Evolutionary conservation across 2,888 invertebrate species (phyloP), one percentile per base, ranked within the genome.

Genomic region (Mycalesis mineus): DNA sequence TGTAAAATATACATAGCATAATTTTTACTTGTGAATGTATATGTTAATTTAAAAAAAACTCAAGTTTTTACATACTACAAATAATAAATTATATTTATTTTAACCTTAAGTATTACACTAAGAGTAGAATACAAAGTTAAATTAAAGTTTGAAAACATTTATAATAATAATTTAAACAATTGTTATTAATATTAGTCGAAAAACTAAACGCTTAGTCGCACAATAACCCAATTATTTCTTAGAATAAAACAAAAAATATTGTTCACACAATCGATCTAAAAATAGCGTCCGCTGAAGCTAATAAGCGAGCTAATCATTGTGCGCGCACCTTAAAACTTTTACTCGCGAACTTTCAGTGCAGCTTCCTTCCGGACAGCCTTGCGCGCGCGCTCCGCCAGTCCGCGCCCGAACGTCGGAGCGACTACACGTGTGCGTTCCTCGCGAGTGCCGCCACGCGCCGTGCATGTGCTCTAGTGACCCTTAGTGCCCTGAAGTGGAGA

Each of bases 401-500:
- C 71, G 81, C 83, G 84, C 73, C 69, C 71, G 72, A 68, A 77
- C 79, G 77, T 72, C 79, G 80, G 58, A 71, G 80, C 78, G 84
- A 72, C 61, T 73, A 78, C 79, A 79, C 87, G 86, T 65, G 62
- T 50, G 52, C 60, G 64, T 57, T 55, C 61, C 62, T 41, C 67
- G 68, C 66, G 67, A 69, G 71, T 73, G 69, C 71, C 75, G 74
- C 73, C 70, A 71, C 73, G 73, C 72, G 72, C 77, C 74, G 82
- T 83, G 84, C 75, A 80, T 78, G 83, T 82, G 84, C 77, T 80
- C 76, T 76, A 82, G 83, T 83, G 84, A 82, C 75, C 79, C 79
- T 73, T 79, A 84, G 88, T 88, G 88, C 83, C 80, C 82, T 87
- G 88, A 84, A 82, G 89, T 87, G 88, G 88, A 88, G 84, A 80